A percentile compares a stretch with the other conserved stretches of the same genome.
These are phyloP conservation scores for Spilarctia lutea DNA, from an alignment of 2,888 invertebrate species.

Conservation along the genomic window DNA sequence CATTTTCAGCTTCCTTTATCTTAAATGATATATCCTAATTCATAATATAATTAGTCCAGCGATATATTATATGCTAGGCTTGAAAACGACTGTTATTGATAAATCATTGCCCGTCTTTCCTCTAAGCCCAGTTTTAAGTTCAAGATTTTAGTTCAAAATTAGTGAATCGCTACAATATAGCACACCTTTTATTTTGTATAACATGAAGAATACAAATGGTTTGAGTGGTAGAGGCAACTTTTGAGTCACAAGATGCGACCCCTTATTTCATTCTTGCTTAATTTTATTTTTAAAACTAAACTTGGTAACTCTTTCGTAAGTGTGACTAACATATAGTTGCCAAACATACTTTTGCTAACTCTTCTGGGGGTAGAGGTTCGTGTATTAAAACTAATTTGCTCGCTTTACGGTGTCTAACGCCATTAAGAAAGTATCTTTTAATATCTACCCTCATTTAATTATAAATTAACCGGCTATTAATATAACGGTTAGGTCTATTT, in stretches of 20 bases:
- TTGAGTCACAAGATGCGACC: too few relatives aligned
- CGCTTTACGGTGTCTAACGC: not conserved
- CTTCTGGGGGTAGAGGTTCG: not conserved
- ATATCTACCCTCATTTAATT: constrained; percentile 20
- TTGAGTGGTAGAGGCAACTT: too few relatives aligned
- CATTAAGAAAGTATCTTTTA: constrained; percentile 11
- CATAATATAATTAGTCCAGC: too few relatives aligned
- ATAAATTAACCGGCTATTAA: constrained; percentile 39
- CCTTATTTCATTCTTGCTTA: too few relatives aligned
- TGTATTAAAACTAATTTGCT: not conserved
- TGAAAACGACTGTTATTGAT: too few relatives aligned
- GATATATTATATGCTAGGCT: not conserved
- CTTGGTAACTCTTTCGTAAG: too few relatives aligned
- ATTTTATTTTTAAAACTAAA: too few relatives aligned
- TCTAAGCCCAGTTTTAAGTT: not conserved
- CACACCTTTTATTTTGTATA: not conserved
- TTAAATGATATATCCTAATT: too few relatives aligned
- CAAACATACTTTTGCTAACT: too few relatives aligned
- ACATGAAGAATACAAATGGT: not conserved
- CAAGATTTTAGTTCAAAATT: not conserved
- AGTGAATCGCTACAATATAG: not conserved
- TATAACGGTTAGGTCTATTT: constrained; percentile 35
- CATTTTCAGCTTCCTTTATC: too few relatives aligned
- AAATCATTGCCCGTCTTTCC: not conserved
- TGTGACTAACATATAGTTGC: too few relatives aligned